These are phyloP conservation scores for Antechinus stuartii DNA, from an alignment of 2,113 vertebrate genomes.

Conservation along the genomic window DNA sequence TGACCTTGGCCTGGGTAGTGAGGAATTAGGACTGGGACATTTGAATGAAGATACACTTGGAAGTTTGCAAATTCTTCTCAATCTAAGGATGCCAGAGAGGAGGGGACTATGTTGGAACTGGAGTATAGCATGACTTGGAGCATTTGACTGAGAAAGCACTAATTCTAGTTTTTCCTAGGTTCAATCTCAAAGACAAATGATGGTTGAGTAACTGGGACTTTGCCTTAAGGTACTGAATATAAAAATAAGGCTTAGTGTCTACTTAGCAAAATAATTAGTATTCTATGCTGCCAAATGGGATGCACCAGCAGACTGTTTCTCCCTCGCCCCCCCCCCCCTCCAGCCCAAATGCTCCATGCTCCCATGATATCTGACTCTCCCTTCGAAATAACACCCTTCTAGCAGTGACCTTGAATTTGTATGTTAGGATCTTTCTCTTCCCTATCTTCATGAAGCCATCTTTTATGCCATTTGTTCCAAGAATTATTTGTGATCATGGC, in stretches of 20 bases:
- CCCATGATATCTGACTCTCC: not conserved
- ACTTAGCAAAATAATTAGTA: not conserved
- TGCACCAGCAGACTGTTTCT: not conserved
- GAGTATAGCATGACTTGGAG: not conserved
- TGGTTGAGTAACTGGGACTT: no score
- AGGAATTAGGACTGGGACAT: not conserved
- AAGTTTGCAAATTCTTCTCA: not conserved
- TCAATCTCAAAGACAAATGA: not conserved
- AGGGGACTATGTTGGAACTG: not conserved
- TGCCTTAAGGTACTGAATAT: not conserved
- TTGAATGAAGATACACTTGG: not conserved
- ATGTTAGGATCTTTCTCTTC: not conserved
- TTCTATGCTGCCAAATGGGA: not conserved
- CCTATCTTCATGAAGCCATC: not conserved
- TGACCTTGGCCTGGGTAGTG: not conserved
- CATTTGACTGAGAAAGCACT: not conserved
- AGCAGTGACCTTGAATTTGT: not conserved
- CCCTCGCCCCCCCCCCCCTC: fast-evolving
- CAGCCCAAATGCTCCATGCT: not conserved
- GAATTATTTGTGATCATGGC: not conserved
- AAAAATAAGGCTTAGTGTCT: not conserved
- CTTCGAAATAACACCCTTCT: not conserved
- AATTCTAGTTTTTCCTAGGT: not conserved
- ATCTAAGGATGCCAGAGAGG: not conserved
- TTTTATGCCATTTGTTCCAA: not conserved